Conservation (phyloP, 2,888 invertebrate species). For the Formica aserva region DNA sequence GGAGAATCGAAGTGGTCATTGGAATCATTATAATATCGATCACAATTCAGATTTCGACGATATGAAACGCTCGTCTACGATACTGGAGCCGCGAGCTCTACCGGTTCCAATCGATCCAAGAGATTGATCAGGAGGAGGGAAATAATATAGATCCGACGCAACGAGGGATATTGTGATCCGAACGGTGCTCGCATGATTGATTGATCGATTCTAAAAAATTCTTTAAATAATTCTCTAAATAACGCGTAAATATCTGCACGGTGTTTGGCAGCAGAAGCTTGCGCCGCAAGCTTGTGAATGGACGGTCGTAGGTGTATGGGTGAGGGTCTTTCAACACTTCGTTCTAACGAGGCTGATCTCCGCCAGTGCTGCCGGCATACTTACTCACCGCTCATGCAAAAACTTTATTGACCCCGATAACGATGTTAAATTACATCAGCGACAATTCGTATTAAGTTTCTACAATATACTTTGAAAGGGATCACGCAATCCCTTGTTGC, state of each 20-base stretch:
- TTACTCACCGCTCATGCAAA: slow-evolving; percentile 40
- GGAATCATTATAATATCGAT: background rate
- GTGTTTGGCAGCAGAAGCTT: background rate
- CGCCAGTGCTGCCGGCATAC: slow-evolving; percentile 17
- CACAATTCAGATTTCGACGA: background rate
- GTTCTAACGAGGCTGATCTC: slow-evolving; percentile 45
- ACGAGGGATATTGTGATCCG: background rate
- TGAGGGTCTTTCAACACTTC: background rate
- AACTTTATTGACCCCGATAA: slow-evolving; percentile 57
- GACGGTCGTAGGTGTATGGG: slow-evolving; percentile 4
- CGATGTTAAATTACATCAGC: slow-evolving; percentile 38
- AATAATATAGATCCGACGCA: background rate
- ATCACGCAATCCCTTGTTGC: slow-evolving; percentile 85
- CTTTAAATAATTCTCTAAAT: background rate
- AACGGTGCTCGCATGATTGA: background rate
- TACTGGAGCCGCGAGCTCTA: background rate
- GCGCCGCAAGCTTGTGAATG: slow-evolving; percentile 31
- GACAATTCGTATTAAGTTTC: slow-evolving; percentile 70
- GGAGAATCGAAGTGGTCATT: background rate
- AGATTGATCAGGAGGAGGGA: background rate
- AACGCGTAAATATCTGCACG: background rate
- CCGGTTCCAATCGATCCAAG: background rate
- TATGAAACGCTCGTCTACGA: background rate
- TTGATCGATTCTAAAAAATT: background rate
- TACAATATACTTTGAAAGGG: slow-evolving; percentile 83